Evolutionary conservation across 2,888 invertebrate species (phyloP).

Genomic region (Isoperla grammatica): DNA sequence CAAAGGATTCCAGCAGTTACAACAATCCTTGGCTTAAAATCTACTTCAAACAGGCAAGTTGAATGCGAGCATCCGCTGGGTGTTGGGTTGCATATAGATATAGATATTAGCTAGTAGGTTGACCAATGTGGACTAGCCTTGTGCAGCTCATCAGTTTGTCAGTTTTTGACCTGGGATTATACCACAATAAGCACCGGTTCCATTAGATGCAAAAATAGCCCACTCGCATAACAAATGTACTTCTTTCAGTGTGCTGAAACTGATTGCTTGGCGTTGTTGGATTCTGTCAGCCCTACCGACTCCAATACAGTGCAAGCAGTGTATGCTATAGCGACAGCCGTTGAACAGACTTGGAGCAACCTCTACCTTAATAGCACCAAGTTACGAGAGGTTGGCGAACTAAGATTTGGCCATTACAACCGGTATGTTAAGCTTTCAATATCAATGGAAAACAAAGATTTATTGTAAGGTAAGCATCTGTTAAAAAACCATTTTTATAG

Average conservation of each 20-base stretch:
- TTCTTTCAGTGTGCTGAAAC: constrained; percentile 19
- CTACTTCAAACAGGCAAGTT: constrained; percentile 38
- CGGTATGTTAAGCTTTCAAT: constrained; percentile 16
- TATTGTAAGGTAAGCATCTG: neutral
- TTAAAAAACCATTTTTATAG: too few relatives aligned
- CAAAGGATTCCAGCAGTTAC: constrained; percentile 32
- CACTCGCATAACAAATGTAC: too few relatives aligned
- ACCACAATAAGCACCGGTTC: too few relatives aligned
- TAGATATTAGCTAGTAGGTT: too few relatives aligned
- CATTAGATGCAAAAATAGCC: too few relatives aligned
- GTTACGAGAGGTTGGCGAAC: constrained; percentile 11
- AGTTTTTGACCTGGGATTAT: too few relatives aligned
- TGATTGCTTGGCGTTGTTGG: constrained; percentile 29
- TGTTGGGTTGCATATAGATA: too few relatives aligned
- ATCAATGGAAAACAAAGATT: neutral
- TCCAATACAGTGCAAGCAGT: constrained; percentile 34
- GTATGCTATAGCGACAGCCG: constrained; percentile 33
- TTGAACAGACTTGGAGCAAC: constrained; percentile 29
- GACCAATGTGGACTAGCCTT: too few relatives aligned
- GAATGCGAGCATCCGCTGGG: too few relatives aligned
- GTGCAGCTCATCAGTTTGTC: too few relatives aligned
- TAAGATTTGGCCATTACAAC: constrained; percentile 22
- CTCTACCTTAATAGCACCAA: constrained; percentile 29
- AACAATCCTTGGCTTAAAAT: constrained; percentile 43
- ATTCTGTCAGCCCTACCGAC: constrained; percentile 29